Base-by-base conservation (phyloP, 2,113 vertebrate genomes). In the Acanthochromis polyacanthus region DNA sequence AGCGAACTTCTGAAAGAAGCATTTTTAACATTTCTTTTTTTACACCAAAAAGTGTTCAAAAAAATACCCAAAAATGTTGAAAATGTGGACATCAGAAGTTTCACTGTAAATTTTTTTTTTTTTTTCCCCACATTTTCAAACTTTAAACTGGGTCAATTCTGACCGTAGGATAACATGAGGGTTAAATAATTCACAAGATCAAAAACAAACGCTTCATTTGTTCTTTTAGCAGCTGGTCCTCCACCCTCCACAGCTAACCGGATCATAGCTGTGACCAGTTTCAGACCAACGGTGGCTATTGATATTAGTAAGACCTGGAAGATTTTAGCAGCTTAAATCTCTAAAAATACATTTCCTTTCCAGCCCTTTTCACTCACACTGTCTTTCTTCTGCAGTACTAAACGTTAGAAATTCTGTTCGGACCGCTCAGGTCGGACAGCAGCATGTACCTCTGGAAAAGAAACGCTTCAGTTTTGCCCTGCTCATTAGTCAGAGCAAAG, bases 401-500 rank as follows among this genome's bases (percentile, higher is more conserved):
- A 76, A 76, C 15, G 43, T 58, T 30, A 22, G 28, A 45, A 15
- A 19, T n/a, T 16, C 50, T 25, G 48, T 19, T 23, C 43, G 5
- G 46, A 73, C 12, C 12, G 28, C 15, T 19, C 12, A 25, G 8
- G 32, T 2, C 23, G 10, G 48, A 52, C 25, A 28, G 30, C 32
- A 28, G 61, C 61, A 0, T 45, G 60, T 19, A 40, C 17, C 5
- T 5, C 28, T n/a, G 23, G 3, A 58, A 75, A 72, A 62, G 40
- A 66, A 80, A 69, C 52, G 71, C 68, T 52, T 71, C 46, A 10
- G 22, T 58, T 62, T 28, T n/a, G 23, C 53, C 32, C 51, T 9
- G 23, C 57, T 85, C 80, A 36, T 84, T 84, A 59, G 65, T 81
- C 65, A 73, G 64, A 73, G 75, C 36, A 43, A 20, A 78, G 46